These are phyloP conservation scores for Cavia aperea DNA, from an alignment of 2,113 vertebrate genomes.

Conservation along the genomic window DNA sequence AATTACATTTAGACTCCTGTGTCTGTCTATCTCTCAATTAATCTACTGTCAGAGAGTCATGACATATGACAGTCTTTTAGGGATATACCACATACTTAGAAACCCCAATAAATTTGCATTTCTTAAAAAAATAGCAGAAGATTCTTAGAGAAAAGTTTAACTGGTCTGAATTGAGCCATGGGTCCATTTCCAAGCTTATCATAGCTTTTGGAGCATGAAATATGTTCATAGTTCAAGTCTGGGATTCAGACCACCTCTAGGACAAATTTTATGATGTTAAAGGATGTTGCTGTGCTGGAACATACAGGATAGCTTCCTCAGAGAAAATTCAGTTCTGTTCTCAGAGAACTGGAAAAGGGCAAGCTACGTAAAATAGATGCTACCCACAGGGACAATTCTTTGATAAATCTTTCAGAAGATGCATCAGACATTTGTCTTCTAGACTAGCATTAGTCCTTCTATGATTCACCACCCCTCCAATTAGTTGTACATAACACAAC, in stretches of 20 bases:
- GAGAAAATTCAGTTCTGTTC: not conserved
- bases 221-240: not conserved
- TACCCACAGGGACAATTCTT: conserved; percentile 24
- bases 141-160: not conserved
- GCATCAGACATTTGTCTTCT: conserved; percentile 15
- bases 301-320: not conserved
- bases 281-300: conserved; percentile 12
- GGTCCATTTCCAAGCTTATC: not conserved
- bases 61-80: not conserved
- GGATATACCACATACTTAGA: not conserved
- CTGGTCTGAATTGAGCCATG: not conserved
- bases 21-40: not conserved
- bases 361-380: conserved; percentile 45
- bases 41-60: not conserved
- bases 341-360: not conserved
- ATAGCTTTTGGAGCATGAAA: not conserved
- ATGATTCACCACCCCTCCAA: not conserved
- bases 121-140: not conserved
- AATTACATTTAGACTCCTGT: not conserved
- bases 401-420: conserved; percentile 38
- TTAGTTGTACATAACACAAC: not conserved
- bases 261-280: conserved; percentile 32
- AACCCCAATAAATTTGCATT: not conserved
- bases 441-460: not conserved
- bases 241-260: not conserved